Base-by-base conservation (phyloP, 2,888 invertebrate species). In the Blastobasis adustella region DNA sequence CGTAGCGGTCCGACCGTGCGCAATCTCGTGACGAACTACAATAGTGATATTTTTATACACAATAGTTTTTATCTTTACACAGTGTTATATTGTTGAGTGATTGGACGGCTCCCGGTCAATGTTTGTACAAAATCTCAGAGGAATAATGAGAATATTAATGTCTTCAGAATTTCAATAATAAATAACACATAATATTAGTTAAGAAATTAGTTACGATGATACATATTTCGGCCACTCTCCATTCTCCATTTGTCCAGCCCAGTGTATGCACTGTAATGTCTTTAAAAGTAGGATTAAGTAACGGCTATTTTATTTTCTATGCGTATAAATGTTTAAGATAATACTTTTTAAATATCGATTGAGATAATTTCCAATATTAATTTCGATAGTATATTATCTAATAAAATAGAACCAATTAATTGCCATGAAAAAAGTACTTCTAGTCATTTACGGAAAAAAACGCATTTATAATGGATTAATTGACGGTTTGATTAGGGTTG, bases 41-140 rank as follows among this genome's bases (percentile, higher is more conserved):
- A 86, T 86, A 86, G 79, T 78, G 58, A 86, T 88, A 87, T 87
- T 87, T 87, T 87, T 88, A 87, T 87, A 87, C 80, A 84, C 79
- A 79, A 82, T 86, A 86, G 82, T 79, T 83, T 65, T 82, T 88
- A 87, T 82, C 83, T 87, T 80, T 86, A 87, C 85, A 84, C 82
- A 76, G 69, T 84, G 82, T 85, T 86, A 71, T 71, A 82, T 86
- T 80, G 82, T 86, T 84, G 79, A 82, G 79, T 86, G 83, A 85
- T 81, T 73, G 79, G 79, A 82, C 74, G 87, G 86, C 85, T 87
- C 87, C 87, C 87, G 87, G 87, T 85, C 66, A 69, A 83, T 84
- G 86, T 82, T 80, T 84, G 79, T 81, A 81, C 71, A 76, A 79
- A 76, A 69, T 72, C 69, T 76, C 74, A 73, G 65, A 78, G 76